Evolutionary conservation across 2,113 vertebrate genomes (phyloP).

Genomic region (Chloropsis cyanopogon): DNA sequence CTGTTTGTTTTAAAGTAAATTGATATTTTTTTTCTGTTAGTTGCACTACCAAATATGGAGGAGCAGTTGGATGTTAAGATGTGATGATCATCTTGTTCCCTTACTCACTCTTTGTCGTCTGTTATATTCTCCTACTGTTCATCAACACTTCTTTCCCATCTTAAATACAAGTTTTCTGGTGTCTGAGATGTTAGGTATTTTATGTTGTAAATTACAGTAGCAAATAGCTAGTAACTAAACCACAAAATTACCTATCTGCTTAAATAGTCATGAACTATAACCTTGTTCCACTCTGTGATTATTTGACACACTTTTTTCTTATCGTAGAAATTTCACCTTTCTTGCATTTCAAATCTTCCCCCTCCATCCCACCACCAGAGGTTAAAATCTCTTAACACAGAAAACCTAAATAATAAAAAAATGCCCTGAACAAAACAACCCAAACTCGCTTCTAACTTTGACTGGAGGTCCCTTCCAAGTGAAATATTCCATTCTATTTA

Average conservation of each 20-base stretch:
- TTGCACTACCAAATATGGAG: background rate
- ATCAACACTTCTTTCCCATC: background rate
- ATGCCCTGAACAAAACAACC: background rate
- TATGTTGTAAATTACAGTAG: background rate
- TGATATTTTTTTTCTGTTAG: background rate
- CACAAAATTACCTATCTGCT: background rate
- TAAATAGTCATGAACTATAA: background rate
- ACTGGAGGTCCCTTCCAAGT: background rate
- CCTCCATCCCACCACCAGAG: background rate
- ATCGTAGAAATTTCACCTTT: background rate
- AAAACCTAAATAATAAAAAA: background rate
- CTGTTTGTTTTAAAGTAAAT: background rate
- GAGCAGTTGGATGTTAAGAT: background rate
- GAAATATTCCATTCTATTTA: background rate
- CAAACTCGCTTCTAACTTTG: background rate
- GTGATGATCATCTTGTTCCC: background rate
- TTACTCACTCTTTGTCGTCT: background rate
- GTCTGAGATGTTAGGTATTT: background rate
- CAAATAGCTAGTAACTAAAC: background rate
- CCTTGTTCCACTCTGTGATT: background rate
- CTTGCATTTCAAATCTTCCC: background rate
- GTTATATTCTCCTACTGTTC: background rate
- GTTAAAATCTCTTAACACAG: background rate
- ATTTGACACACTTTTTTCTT: background rate
- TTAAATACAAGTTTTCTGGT: background rate